These are phyloP conservation scores for Cephus nigrinus DNA, from an alignment of 2,888 invertebrate species.

Conservation along the genomic window DNA sequence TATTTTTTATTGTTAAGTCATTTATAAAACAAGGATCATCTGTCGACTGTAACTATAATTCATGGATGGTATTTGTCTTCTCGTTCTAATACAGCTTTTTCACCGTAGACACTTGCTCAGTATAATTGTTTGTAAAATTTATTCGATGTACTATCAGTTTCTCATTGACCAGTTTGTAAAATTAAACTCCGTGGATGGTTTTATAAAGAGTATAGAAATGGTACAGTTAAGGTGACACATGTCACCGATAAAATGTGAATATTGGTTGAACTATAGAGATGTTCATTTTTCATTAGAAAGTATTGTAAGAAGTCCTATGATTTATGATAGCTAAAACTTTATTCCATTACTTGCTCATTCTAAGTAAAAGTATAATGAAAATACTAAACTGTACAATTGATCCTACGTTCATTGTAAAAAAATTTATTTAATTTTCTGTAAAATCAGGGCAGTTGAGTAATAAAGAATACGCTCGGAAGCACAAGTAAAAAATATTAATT, in stretches of 20 bases:
- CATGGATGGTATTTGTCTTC: not conserved
- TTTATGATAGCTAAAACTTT: not conserved
- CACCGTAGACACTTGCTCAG: not conserved
- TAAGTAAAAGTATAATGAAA: not conserved
- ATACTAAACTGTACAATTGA: not conserved
- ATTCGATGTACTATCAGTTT: not conserved
- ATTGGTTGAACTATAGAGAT: not conserved
- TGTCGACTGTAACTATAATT: not conserved
- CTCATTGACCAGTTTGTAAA: not conserved
- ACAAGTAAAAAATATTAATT: not conserved
- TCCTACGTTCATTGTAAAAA: not conserved
- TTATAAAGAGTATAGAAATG: not conserved
- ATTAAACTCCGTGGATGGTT: not conserved
- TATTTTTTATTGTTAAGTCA: not conserved
- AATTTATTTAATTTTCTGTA: not conserved
- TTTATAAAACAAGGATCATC: not conserved
- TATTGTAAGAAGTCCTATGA: not conserved
- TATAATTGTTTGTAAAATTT: not conserved
- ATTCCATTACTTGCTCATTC: not conserved
- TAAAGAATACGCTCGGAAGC: not conserved
- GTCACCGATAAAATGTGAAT: not conserved
- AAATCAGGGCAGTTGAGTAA: not conserved
- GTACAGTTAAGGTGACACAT: not conserved
- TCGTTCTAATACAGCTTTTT: not conserved
- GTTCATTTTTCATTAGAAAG: not conserved